Conservation (phyloP, 2,888 invertebrate species). For the Protophormia terraenovae region DNA sequence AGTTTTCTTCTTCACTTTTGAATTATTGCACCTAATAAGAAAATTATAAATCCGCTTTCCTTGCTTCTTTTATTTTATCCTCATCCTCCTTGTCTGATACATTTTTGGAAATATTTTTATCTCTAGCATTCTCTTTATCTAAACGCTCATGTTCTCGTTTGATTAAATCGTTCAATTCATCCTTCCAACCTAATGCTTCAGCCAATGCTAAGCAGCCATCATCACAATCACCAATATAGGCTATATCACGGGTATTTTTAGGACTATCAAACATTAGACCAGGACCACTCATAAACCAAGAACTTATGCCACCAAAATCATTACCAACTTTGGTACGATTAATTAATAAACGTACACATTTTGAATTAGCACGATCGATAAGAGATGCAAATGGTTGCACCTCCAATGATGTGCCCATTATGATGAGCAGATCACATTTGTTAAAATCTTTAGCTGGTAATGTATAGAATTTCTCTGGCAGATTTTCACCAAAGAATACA, state of each 20-base stretch:
- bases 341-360: conserved; percentile 91
- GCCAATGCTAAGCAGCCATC: conserved; percentile 88
- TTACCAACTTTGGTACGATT: conserved; percentile 90
- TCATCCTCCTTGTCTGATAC: not conserved
- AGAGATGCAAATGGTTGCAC: conserved; percentile 97
- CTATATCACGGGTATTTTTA: conserved; percentile 87
- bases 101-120: not conserved
- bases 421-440: conserved; percentile 93
- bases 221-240: conserved; percentile 91
- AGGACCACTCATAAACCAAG: conserved; percentile 80
- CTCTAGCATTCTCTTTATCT: conserved; percentile 73
- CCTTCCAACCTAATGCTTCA: conserved; percentile 90
- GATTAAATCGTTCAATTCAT: conserved; percentile 84
- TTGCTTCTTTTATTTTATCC: not conserved
- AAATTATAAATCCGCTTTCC: conserved; percentile 15
- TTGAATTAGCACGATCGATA: conserved; percentile 87
- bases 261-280: conserved; percentile 85
- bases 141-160: conserved; percentile 83
- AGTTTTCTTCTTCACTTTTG: too few relatives aligned
- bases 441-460: conserved; percentile 88
- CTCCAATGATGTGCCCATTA: conserved; percentile 96
- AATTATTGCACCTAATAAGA: conserved; percentile 50
- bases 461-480: conserved; percentile 90
- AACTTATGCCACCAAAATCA: conserved; percentile 75
- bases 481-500: conserved; percentile 96